phyloP scores from a whole-genome alignment of 35 echinoderm and acorn worm genomes.

The Hemicentrotus pulcherrimus region DNA sequence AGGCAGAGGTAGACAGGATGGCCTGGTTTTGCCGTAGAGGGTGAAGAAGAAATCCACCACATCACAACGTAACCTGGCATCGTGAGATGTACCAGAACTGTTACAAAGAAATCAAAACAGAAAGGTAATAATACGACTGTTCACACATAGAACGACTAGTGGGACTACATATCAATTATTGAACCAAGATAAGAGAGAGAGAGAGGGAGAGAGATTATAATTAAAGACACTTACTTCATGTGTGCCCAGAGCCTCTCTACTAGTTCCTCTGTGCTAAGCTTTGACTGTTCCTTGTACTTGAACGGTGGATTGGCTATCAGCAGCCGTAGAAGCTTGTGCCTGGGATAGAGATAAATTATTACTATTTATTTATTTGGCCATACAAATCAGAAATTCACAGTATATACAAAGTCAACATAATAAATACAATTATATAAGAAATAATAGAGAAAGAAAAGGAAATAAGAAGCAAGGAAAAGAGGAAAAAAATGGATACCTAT shows the following conservation, averaged over 20 bases:
- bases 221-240: conserved; percentile 84
- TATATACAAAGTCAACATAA: too few relatives aligned
- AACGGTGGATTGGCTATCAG: conserved; percentile 92
- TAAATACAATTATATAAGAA: too few relatives aligned
- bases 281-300: conserved; percentile 71
- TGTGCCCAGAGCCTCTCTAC: conserved; percentile 90
- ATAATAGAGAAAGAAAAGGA: too few relatives aligned
- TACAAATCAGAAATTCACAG: too few relatives aligned
- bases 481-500: too few relatives aligned
- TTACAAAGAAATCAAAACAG: conserved; percentile 41
- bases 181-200: too few relatives aligned
- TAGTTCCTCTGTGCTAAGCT: conserved; percentile 68
- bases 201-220: too few relatives aligned
- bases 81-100: conserved; percentile 92
- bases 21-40: conserved; percentile 81
- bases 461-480: too few relatives aligned
- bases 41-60: conserved; percentile 85
- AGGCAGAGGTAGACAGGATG: conserved; percentile 84
- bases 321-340: conserved; percentile 81
- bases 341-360: conserved; percentile 24
- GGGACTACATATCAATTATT: too few relatives aligned
- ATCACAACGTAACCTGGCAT: conserved; percentile 90
- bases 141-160: too few relatives aligned
- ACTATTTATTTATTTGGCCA: too few relatives aligned
- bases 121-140: background rate